phyloP scores from a whole-genome alignment of 2,888 invertebrate genomes.

The Ochropacha duplaris region DNA sequence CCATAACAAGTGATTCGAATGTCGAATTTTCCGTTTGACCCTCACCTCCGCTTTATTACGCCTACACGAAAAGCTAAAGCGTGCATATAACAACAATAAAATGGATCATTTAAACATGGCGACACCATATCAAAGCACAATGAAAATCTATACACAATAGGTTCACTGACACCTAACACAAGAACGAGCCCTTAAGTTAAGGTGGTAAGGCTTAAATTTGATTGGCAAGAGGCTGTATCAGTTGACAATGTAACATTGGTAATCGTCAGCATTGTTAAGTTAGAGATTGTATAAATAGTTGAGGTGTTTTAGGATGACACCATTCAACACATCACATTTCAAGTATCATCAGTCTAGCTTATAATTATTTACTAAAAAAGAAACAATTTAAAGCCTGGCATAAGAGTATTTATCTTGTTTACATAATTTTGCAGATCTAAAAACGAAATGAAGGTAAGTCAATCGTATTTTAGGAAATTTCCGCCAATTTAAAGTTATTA shows the following conservation, averaged over 20 bases:
- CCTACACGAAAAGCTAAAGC: neutral
- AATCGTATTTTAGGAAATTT: no score
- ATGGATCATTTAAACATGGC: conserved; percentile 21
- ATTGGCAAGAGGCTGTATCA: neutral
- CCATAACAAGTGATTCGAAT: neutral
- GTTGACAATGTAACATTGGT: conserved; percentile 21
- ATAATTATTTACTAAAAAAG: no score
- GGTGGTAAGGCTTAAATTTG: conserved; percentile 14
- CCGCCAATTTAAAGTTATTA: no score
- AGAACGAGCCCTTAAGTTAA: conserved; percentile 3
- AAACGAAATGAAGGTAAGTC: conserved; percentile 36
- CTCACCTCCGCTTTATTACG: neutral
- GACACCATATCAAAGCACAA: conserved; percentile 17
- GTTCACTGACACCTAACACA: neutral
- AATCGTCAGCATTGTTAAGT: conserved; percentile 42
- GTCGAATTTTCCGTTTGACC: neutral
- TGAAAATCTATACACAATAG: conserved; percentile 9
- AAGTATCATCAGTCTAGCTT: conserved; percentile 29
- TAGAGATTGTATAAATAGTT: conserved; percentile 60
- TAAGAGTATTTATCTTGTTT: conserved; percentile 15
- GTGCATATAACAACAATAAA: conserved; percentile 8
- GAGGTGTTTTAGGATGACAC: conserved; percentile 36
- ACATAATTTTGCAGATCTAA: conserved; percentile 9
- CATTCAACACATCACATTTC: conserved; percentile 49
- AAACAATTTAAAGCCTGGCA: no score